These are phyloP conservation scores for Buathra laborator DNA, from an alignment of 2,888 invertebrate genomes.

Conservation along the genomic window DNA sequence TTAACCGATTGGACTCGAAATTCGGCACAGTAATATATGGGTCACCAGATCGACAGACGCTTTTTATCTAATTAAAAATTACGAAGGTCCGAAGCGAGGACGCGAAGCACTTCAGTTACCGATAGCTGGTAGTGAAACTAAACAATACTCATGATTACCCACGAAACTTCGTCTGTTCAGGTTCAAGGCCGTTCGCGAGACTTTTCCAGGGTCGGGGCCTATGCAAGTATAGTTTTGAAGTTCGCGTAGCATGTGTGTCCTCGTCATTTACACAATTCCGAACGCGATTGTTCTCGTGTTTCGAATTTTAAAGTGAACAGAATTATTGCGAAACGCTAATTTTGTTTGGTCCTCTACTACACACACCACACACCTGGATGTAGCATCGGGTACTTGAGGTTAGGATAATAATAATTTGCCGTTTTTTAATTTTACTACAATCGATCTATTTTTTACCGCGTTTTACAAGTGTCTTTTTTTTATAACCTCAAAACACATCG, in stretches of 20 bases:
- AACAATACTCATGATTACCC: slow-evolving; percentile 2
- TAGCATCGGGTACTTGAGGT: not conserved
- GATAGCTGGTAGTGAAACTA: not conserved
- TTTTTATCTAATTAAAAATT: not conserved
- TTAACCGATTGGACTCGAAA: not conserved
- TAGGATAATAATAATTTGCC: too few relatives aligned
- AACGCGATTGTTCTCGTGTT: slow-evolving; percentile 1
- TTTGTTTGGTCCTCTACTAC: not conserved
- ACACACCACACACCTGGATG: not conserved
- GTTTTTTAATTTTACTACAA: too few relatives aligned
- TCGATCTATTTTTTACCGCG: too few relatives aligned
- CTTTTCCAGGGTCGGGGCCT: slow-evolving; percentile 21
- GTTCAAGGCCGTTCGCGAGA: slow-evolving; percentile 23
- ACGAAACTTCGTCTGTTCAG: slow-evolving; percentile 3
- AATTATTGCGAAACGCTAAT: slow-evolving; percentile 6
- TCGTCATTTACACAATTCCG: slow-evolving; percentile 61
- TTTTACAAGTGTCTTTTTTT: too few relatives aligned
- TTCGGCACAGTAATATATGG: not conserved
- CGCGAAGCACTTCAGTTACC: not conserved
- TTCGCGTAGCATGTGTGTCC: slow-evolving; percentile 7
- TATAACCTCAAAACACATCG: too few relatives aligned
- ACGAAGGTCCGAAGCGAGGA: slow-evolving; percentile 8
- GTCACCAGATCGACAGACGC: not conserved
- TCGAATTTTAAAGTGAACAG: slow-evolving; percentile 17
- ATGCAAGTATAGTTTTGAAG: not conserved